phyloP scores from a whole-genome alignment of 2,113 vertebrate genomes.

The Eonycteris spelaea region DNA sequence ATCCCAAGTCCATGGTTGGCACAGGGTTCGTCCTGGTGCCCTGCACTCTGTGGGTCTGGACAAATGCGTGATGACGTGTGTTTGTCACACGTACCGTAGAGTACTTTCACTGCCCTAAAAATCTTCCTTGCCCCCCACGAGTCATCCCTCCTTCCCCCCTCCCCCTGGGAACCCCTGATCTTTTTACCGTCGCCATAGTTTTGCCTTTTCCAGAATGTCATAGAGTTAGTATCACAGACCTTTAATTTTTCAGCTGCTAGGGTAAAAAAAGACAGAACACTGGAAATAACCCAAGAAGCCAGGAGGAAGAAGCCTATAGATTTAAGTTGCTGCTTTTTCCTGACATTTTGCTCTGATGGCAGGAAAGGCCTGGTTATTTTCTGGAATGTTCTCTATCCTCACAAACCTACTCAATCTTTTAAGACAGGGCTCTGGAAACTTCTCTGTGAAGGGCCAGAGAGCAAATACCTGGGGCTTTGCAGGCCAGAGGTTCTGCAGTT shows the following conservation, averaged over 20 bases:
- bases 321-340: neutral
- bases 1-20: fast-evolving
- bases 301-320: neutral
- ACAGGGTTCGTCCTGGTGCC: neutral
- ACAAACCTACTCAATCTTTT: neutral
- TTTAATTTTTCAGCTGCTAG: neutral
- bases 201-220: neutral
- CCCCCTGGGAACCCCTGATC: fast-evolving
- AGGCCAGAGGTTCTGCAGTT: neutral
- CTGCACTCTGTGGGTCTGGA: neutral
- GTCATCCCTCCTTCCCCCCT: fast-evolving
- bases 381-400: neutral
- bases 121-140: fast-evolving
- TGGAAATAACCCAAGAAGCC: neutral
- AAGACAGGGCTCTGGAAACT: neutral
- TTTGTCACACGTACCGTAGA: fast-evolving
- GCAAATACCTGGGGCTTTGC: neutral
- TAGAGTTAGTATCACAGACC: neutral
- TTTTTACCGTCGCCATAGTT: neutral
- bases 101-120: neutral
- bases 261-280: fast-evolving
- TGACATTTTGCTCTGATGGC: neutral
- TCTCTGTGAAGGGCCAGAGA: neutral
- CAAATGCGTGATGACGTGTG: fast-evolving
- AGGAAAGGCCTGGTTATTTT: neutral